phyloP scores from a whole-genome alignment of 2,797 vertebrate species.

The Hydrolagus colliei region DNA sequence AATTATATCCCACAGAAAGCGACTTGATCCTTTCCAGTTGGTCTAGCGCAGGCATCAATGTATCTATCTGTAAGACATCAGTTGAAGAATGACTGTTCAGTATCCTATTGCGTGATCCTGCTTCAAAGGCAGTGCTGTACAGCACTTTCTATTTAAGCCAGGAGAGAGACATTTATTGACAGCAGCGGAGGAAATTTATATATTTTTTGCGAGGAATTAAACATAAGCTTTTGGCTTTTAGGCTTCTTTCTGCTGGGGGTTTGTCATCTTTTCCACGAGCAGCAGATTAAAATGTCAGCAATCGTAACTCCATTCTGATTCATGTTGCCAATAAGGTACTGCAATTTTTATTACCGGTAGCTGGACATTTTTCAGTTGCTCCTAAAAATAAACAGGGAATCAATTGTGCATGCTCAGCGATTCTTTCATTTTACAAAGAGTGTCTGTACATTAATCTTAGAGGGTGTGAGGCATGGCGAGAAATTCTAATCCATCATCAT shows the following conservation, averaged over 20 bases:
- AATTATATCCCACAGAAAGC: too few relatives aligned
- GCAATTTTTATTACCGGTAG: background rate
- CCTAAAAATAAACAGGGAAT: background rate
- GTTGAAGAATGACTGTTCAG: background rate
- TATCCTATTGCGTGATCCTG: background rate
- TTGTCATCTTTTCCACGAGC: background rate
- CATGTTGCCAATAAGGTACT: background rate
- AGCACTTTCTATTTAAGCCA: background rate
- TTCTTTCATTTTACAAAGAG: too few relatives aligned
- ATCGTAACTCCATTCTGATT: background rate
- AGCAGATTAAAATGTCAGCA: background rate
- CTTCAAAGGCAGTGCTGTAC: background rate
- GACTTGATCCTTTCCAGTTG: too few relatives aligned
- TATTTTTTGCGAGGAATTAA: background rate
- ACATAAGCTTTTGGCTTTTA: background rate
- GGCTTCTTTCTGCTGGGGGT: background rate
- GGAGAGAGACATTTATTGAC: background rate
- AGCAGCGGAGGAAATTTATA: background rate
- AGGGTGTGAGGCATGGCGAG: too few relatives aligned
- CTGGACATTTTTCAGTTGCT: background rate
- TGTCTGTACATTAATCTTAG: too few relatives aligned
- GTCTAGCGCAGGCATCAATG: too few relatives aligned
- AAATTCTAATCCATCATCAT: too few relatives aligned
- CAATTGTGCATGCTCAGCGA: background rate
- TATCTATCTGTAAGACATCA: background rate